Conservation (phyloP, 2,888 invertebrate genomes). For the Microdon myrmicae region DNA sequence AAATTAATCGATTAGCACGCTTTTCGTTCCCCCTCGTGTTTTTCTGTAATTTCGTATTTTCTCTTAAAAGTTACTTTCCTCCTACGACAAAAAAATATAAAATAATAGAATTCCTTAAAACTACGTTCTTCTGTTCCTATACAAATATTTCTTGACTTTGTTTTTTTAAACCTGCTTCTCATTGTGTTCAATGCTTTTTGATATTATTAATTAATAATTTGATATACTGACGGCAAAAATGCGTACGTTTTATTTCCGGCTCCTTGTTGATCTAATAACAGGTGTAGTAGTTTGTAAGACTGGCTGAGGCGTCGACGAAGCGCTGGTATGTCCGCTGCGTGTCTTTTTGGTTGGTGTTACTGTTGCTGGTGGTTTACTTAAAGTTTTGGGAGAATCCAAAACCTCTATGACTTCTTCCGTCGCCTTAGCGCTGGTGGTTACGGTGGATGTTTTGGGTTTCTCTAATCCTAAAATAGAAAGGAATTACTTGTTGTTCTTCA, state of each 20-base stretch:
- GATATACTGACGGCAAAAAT: too few species aligned
- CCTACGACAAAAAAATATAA: too few species aligned
- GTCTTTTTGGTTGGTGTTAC: constrained; percentile 43
- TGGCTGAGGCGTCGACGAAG: constrained; percentile 13
- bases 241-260: constrained; percentile 54
- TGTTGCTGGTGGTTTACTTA: constrained; percentile 32
- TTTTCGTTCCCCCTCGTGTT: too few species aligned
- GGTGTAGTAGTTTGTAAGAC: constrained; percentile 31
- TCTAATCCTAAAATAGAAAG: constrained; percentile 17
- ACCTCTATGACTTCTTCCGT: constrained; percentile 16
- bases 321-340: constrained; percentile 17
- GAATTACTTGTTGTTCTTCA: constrained; percentile 32
- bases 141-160: too few species aligned
- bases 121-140: too few species aligned
- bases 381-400: constrained; percentile 17
- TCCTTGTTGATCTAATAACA: constrained; percentile 52
- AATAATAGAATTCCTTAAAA: too few species aligned
- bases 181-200: too few species aligned
- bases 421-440: constrained; percentile 13
- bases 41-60: too few species aligned
- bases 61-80: too few species aligned
- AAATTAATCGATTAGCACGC: too few species aligned
- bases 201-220: too few species aligned
- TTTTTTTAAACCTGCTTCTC: too few species aligned
- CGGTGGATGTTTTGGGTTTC: constrained; percentile 19